Evolutionary conservation across 2,888 invertebrate genomes (phyloP).

Genomic region (Tinea pellionella): DNA sequence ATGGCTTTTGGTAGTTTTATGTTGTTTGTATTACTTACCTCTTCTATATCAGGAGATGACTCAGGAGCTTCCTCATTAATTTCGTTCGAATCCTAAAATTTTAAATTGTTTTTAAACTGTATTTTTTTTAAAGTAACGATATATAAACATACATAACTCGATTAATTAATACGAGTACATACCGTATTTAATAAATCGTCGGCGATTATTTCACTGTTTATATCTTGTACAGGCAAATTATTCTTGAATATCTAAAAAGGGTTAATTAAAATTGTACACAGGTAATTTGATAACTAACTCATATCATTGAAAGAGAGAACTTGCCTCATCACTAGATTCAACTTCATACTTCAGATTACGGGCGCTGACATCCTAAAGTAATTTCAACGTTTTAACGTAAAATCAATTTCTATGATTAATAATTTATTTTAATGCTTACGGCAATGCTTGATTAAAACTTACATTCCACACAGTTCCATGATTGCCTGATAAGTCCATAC

Average conservation of each 20-base stretch:
- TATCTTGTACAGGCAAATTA: background rate
- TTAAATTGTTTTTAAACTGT: no score
- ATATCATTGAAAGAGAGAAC: background rate
- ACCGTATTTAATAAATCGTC: background rate
- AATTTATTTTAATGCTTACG: background rate
- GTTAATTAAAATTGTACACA: background rate
- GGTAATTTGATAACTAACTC: no score
- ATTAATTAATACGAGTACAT: background rate
- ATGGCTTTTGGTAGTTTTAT: background rate
- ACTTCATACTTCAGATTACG: background rate
- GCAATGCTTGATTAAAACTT: background rate
- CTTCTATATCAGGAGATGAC: background rate
- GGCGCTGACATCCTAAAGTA: conserved; percentile 1
- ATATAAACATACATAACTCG: background rate
- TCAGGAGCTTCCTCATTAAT: background rate
- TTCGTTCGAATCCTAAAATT: background rate
- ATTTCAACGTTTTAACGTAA: no score
- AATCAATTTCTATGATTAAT: background rate
- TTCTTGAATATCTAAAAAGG: background rate
- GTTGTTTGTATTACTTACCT: background rate
- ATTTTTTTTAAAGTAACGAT: background rate
- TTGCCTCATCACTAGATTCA: background rate
- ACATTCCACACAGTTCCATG: conserved; percentile 6
- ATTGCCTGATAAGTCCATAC: background rate
- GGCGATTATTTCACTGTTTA: background rate